phyloP scores from a whole-genome alignment of 2,888 invertebrate genomes.

The Nemurella pictetii region DNA sequence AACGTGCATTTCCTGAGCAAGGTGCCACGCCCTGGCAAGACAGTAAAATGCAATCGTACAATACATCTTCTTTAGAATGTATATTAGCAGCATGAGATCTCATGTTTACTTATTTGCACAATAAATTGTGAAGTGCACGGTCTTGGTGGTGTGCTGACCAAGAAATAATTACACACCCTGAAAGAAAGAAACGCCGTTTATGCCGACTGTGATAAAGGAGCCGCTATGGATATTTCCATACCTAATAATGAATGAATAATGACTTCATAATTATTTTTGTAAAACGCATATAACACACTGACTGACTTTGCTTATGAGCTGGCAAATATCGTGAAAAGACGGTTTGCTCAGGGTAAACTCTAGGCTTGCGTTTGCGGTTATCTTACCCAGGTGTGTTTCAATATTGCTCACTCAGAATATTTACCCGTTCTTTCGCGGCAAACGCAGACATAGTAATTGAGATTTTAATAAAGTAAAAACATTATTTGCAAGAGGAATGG shows the following conservation, averaged over 20 bases:
- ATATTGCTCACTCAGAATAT: not conserved
- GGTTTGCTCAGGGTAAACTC: not conserved
- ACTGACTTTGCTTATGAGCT: too few relatives aligned
- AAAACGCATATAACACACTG: not conserved
- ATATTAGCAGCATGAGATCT: not conserved
- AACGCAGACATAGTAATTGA: not conserved
- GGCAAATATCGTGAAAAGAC: not conserved
- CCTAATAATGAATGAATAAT: not conserved
- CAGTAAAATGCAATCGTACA: not conserved
- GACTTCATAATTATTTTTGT: not conserved
- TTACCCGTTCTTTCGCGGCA: not conserved
- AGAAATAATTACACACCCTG: not conserved
- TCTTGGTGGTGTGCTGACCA: not conserved
- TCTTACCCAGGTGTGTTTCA: not conserved
- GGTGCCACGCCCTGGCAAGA: not conserved
- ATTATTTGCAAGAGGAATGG: not conserved
- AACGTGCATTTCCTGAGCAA: not conserved
- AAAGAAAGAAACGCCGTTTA: not conserved
- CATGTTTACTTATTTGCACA: not conserved
- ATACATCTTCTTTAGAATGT: conserved; percentile 2
- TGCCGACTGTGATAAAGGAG: not conserved
- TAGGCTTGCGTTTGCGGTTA: not conserved
- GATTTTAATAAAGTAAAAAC: not conserved
- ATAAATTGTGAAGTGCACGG: not conserved
- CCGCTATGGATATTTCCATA: not conserved